Evolutionary conservation across 2,888 invertebrate genomes (phyloP), one percentile per base, ranked within the genome.

Genomic region (Lasioglossum lativentre): DNA sequence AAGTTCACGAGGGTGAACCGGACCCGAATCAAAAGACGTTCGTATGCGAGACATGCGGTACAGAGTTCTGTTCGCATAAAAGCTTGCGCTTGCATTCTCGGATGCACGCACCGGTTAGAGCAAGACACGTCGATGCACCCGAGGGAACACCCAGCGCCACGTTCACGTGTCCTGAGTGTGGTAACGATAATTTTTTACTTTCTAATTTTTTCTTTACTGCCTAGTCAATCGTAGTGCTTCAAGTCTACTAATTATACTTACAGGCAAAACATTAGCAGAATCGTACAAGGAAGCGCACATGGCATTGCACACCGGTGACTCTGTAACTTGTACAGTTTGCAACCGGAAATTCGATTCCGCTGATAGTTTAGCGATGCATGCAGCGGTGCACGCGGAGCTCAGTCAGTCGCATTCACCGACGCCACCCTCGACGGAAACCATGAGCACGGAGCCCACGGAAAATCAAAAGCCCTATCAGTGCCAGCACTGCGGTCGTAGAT

Each of bases 41-140:
- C 88, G 93, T 96, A 76, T 97, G 97, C 90, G 95, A 96, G 12
- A 95, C 96, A n/a, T 97, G 97, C 91, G 96, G 96, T 63, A 98
- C 97, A 0, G 95, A 96, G 45, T 97, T 97, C 91, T 96, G 96
- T 0, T 96, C 97, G 0, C 96, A 96, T 88, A 98, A 97, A 92
- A 96, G 96, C 88, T 93, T 97, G 78, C 96, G 97, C 90, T 95
- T 98, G 73, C 98, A 98, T 93, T 96, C 96, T 90, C 96, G 97
- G 86, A 97, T 98, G 96, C 98, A 98, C 90, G 96, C 97, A 56
- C 97, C 97, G 5, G 96, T 97, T 8, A 96, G 96, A 94, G 96
- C 95, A 89, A 96, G 95, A 90, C 95, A 95, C 77, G 95, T 96
- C 0, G 95, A 96, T 10, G 95, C 95, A 42, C 95, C 95, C 0